Conservation (phyloP, 2,888 invertebrate genomes). For the Dicyrtoma fusca region DNA sequence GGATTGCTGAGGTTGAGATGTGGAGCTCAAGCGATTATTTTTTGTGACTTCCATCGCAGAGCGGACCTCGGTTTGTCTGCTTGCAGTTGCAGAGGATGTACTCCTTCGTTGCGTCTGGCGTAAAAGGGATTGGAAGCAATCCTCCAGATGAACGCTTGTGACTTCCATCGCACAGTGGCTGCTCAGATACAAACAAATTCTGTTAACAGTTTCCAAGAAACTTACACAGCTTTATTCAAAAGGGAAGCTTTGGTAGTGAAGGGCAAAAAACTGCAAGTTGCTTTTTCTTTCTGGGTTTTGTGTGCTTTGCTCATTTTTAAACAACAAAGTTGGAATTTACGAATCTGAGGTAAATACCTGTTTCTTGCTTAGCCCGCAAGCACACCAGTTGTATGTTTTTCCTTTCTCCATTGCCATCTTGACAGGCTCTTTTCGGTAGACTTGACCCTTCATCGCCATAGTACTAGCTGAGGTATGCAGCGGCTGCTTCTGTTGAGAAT, state of each 20-base stretch:
- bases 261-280: too few species aligned
- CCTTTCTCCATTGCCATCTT: constrained; percentile 38
- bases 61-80: constrained; percentile 8
- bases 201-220: neutral
- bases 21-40: too few species aligned
- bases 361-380: constrained; percentile 44
- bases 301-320: too few species aligned
- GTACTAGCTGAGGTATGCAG: neutral
- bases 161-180: constrained; percentile 46
- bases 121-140: constrained; percentile 14
- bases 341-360: too few species aligned
- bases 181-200: neutral
- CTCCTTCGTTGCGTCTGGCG: constrained; percentile 24
- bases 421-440: constrained; percentile 36
- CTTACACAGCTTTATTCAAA: neutral
- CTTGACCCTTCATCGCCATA: constrained; percentile 36
- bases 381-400: constrained; percentile 44
- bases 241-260: too few species aligned
- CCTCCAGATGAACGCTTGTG: constrained; percentile 35
- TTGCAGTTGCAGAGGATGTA: constrained; percentile 23
- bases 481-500: neutral
- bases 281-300: too few species aligned
- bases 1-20: too few species aligned
- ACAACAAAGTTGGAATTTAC: too few species aligned
- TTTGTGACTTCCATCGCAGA: constrained; percentile 23